phyloP scores from a whole-genome alignment of 2,797 vertebrate genomes.

The Liparis tanakae region DNA sequence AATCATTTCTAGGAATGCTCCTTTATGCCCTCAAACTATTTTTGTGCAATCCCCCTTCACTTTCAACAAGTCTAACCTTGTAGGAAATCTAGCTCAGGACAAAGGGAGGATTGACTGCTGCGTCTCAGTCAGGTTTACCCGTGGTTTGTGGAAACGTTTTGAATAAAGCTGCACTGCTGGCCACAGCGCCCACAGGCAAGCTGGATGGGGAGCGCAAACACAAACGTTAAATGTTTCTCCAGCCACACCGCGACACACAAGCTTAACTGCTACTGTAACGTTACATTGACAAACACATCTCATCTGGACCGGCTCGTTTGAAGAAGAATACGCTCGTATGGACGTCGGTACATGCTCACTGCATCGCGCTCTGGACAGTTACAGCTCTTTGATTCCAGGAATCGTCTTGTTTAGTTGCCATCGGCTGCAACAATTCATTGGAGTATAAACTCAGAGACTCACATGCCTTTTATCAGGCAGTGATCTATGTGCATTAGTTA shows the following conservation, averaged over 20 bases:
- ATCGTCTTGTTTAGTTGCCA: neutral
- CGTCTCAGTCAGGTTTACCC: constrained; percentile 59
- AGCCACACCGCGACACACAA: constrained; percentile 9
- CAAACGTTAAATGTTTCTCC: constrained; percentile 23
- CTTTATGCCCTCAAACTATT: constrained; percentile 57
- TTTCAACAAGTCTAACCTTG: constrained; percentile 74
- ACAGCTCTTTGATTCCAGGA: neutral
- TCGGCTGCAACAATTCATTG: neutral
- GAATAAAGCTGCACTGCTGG: constrained; percentile 56
- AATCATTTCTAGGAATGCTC: constrained; percentile 65
- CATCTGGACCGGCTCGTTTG: constrained; percentile 1
- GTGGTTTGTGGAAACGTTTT: constrained; percentile 56
- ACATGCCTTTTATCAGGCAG: constrained; percentile 2
- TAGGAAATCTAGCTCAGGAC: constrained; percentile 49
- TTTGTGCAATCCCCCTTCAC: constrained; percentile 31
- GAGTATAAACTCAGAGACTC: neutral
- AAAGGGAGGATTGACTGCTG: constrained; percentile 65
- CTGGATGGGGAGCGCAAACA: constrained; percentile 68
- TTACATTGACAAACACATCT: constrained; percentile 37
- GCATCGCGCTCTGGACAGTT: neutral
- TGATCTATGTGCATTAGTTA: neutral
- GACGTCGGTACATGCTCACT: neutral
- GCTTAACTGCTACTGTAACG: constrained; percentile 52
- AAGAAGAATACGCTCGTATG: constrained; percentile 2
- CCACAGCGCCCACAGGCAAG: constrained; percentile 60